Evolutionary conservation across 2,113 vertebrate species (phyloP).

Genomic region (Eleginops maclovinus): DNA sequence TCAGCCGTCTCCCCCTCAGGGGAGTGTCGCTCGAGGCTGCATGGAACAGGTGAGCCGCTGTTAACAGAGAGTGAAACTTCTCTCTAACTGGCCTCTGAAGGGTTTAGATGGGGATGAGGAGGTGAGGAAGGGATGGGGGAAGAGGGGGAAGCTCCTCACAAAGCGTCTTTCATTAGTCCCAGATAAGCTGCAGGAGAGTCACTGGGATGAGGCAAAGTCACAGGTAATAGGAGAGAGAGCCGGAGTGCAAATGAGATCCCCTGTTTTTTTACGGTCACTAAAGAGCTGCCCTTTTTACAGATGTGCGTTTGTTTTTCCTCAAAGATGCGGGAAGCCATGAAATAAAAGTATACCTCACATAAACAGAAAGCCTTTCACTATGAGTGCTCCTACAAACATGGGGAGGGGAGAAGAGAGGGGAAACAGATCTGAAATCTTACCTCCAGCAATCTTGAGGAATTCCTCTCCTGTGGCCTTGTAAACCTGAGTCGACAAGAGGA

Average conservation of each 20-base stretch:
- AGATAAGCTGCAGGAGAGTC: slow-evolving; percentile 67
- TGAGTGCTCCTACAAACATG: slow-evolving; percentile 25
- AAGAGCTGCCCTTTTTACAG: slow-evolving; percentile 58
- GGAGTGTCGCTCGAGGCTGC: slow-evolving; percentile 55
- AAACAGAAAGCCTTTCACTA: slow-evolving; percentile 60
- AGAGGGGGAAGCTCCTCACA: slow-evolving; percentile 69
- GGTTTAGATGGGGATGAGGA: slow-evolving; percentile 51
- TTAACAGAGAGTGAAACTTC: slow-evolving; percentile 69
- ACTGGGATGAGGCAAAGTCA: slow-evolving; percentile 67
- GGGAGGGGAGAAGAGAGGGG: background rate
- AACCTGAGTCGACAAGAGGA: slow-evolving; percentile 82
- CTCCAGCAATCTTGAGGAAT: slow-evolving; percentile 98
- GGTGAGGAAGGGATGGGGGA: slow-evolving; percentile 49
- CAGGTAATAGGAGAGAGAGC: slow-evolving; percentile 64
- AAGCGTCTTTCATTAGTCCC: slow-evolving; percentile 82
- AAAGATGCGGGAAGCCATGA: slow-evolving; percentile 37
- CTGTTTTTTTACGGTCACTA: slow-evolving; percentile 38
- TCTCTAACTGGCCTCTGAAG: slow-evolving; percentile 64
- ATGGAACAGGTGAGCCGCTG: slow-evolving; percentile 75
- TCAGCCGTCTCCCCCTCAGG: slow-evolving; percentile 64
- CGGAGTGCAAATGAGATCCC: slow-evolving; percentile 30
- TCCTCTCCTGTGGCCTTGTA: slow-evolving; percentile 98
- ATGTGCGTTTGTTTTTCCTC: slow-evolving; percentile 44
- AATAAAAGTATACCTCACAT: slow-evolving; percentile 36
- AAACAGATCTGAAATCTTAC: slow-evolving; percentile 82